Evolutionary conservation across 2,113 vertebrate genomes (phyloP).

Genomic region (Puma concolor): DNA sequence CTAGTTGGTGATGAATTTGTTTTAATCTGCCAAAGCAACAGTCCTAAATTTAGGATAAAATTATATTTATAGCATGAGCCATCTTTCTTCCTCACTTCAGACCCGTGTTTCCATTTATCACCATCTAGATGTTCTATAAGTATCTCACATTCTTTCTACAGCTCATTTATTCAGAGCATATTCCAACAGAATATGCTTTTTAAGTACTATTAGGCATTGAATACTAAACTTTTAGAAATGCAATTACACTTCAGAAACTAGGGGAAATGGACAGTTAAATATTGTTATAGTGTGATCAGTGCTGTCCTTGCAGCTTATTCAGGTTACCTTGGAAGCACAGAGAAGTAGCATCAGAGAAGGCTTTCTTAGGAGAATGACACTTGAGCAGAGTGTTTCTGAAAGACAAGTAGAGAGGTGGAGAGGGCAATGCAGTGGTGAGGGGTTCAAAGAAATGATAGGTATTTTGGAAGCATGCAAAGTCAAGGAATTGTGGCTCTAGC

Average conservation of each 20-base stretch:
- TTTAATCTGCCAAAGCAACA: constrained; percentile 32
- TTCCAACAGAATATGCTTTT: background rate
- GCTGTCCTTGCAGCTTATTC: background rate
- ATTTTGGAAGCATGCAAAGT: background rate
- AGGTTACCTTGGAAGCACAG: constrained; percentile 5
- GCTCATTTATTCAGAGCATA: background rate
- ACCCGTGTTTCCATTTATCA: constrained; percentile 33
- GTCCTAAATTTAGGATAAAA: constrained; percentile 53
- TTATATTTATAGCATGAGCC: constrained; percentile 30
- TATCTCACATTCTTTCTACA: background rate
- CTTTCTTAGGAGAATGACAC: background rate
- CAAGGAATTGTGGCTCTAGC: background rate
- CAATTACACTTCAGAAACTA: background rate
- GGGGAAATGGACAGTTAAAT: background rate
- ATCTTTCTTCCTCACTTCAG: background rate
- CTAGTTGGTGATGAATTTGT: constrained; percentile 44
- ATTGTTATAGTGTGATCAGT: background rate
- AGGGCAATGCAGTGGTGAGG: background rate
- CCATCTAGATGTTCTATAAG: constrained; percentile 21
- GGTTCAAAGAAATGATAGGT: background rate
- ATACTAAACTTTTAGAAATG: constrained; percentile 14
- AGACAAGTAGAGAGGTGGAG: background rate
- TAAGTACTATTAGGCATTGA: background rate
- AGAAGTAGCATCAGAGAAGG: background rate
- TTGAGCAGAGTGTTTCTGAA: background rate